phyloP scores from a whole-genome alignment of 1,140 invertebrate genomes.

The Pemphigus obesinymphae region DNA sequence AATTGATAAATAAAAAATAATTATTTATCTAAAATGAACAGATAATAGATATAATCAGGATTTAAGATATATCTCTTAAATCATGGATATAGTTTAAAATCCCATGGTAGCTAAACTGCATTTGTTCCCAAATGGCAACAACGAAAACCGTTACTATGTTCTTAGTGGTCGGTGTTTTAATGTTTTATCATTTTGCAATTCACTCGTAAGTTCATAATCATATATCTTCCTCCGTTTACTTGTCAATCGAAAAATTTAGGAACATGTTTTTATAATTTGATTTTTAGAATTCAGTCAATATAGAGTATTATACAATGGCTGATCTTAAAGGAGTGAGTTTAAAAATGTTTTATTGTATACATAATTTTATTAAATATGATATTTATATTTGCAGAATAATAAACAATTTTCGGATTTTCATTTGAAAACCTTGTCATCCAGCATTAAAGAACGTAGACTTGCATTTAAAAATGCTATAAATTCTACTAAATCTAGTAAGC shows the following conservation, averaged over 20 bases:
- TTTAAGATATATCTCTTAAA: too few species aligned
- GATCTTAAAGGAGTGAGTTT: constrained; percentile 3
- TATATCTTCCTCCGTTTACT: background rate
- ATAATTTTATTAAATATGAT: background rate
- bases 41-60: too few species aligned
- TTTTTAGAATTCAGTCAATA: background rate
- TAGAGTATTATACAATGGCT: background rate
- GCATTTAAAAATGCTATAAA: constrained; percentile 31
- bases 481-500: constrained; percentile 20
- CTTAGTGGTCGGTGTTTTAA: background rate
- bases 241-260: background rate
- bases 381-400: background rate
- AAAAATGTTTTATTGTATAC: too few species aligned
- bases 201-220: background rate
- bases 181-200: constrained; percentile 16
- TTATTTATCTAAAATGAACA: too few species aligned
- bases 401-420: constrained; percentile 33
- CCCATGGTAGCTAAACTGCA: too few species aligned
- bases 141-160: constrained; percentile 12
- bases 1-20: too few species aligned
- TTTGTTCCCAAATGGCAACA: too few species aligned
- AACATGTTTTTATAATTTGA: constrained; percentile 7
- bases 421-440: constrained; percentile 11
- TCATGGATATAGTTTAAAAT: too few species aligned
- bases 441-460: constrained; percentile 25